Evolutionary conservation across 2,797 vertebrate species (phyloP).

Genomic region (Melanotaenia boesemani): DNA sequence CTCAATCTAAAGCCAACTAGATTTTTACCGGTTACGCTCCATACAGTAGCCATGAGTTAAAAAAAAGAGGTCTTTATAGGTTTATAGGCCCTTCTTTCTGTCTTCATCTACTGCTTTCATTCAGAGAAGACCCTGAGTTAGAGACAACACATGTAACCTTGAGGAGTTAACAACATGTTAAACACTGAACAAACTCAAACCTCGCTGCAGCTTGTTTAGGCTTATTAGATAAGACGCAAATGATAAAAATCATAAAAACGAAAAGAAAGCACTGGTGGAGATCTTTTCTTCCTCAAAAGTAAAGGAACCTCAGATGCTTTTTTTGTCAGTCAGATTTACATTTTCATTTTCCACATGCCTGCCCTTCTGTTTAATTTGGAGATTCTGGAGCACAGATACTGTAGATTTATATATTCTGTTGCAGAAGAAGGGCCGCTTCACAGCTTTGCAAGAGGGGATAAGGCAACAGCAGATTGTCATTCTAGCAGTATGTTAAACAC

Average conservation of each 20-base stretch:
- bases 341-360: conserved; percentile 80
- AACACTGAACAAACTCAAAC: conserved; percentile 58
- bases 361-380: conserved; percentile 82
- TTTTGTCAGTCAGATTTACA: conserved; percentile 75
- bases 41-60: conserved; percentile 69
- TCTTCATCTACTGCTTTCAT: conserved; percentile 38
- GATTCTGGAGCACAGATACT: conserved; percentile 75
- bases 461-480: conserved; percentile 68
- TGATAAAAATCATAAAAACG: conserved; percentile 78
- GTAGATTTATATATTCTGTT: conserved; percentile 77
- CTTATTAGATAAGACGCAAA: conserved; percentile 73
- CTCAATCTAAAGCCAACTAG: conserved; percentile 72
- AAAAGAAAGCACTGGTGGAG: conserved; percentile 60
- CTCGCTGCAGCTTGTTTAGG: conserved; percentile 74
- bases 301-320: conserved; percentile 55
- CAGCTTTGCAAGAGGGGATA: conserved; percentile 73
- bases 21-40: conserved; percentile 66
- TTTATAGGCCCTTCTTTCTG: conserved; percentile 34
- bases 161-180: conserved; percentile 72
- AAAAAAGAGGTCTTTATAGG: conserved; percentile 66
- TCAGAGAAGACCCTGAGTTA: conserved; percentile 36
- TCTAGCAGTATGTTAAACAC: conserved; percentile 77
- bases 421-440: conserved; percentile 63
- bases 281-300: conserved; percentile 58
- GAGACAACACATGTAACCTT: conserved; percentile 53